These are phyloP conservation scores for Metridium senile DNA, from an alignment of 92 coral and sea anemone genomes.

Conservation along the genomic window DNA sequence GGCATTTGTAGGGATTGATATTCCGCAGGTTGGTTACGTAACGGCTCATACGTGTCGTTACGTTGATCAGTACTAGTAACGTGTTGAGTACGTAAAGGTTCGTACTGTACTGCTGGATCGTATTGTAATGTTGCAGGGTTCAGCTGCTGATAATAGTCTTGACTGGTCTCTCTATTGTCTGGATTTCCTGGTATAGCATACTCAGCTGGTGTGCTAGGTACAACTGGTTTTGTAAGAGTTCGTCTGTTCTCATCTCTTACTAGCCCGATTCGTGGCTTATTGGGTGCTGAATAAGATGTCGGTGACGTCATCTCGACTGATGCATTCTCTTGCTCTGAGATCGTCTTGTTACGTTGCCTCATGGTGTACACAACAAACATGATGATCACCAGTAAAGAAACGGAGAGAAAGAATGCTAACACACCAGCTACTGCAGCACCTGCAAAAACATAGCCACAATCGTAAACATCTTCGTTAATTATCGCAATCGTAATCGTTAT, in stretches of 20 bases:
- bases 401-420: too few species aligned
- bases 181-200: background rate
- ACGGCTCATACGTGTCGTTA: background rate
- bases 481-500: too few species aligned
- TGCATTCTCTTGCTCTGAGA: background rate
- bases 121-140: background rate
- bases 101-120: background rate
- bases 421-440: too few species aligned
- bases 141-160: background rate
- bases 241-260: background rate
- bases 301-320: background rate
- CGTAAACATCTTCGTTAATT: too few species aligned
- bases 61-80: background rate
- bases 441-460: too few species aligned
- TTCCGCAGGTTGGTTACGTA: background rate
- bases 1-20: background rate
- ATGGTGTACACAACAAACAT: too few species aligned
- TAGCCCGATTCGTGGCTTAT: background rate
- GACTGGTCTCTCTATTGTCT: background rate
- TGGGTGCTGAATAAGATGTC: background rate
- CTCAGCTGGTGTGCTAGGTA: background rate
- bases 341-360: too few species aligned
- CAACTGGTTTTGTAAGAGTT: background rate
- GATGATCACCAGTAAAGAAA: too few species aligned
- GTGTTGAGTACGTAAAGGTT: background rate